Evolutionary conservation across 2,797 vertebrate species (phyloP).

Genomic region (Anomalospiza imberbis): DNA sequence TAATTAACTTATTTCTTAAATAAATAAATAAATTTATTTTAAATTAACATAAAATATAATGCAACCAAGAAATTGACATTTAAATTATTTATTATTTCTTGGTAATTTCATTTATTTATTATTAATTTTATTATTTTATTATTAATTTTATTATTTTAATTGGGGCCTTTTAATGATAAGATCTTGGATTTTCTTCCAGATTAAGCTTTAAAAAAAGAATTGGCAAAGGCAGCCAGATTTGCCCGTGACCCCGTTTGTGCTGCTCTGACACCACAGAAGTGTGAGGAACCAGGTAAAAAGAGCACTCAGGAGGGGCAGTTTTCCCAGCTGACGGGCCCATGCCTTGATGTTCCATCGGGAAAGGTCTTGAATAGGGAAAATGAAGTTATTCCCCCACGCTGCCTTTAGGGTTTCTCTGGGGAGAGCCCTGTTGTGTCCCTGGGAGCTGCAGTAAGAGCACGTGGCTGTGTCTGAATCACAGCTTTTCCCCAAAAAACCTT

Average conservation of each 20-base stretch:
- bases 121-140: too few species aligned
- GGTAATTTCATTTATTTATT: too few species aligned
- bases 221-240: not conserved
- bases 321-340: not conserved
- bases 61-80: too few species aligned
- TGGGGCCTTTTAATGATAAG: fast-evolving
- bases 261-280: not conserved
- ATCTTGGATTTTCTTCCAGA: not conserved
- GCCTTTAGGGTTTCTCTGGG: not conserved
- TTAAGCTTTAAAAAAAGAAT: not conserved
- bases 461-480: not conserved
- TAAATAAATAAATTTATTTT: too few species aligned
- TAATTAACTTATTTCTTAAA: too few species aligned
- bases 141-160: too few species aligned
- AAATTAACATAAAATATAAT: too few species aligned
- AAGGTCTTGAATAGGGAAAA: not conserved
- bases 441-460: not conserved
- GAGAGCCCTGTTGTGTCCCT: not conserved
- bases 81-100: too few species aligned
- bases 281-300: not conserved
- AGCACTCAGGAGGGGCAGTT: too few species aligned
- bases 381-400: not conserved
- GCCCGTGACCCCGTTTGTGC: not conserved
- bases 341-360: not conserved
- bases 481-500: fast-evolving